phyloP scores from a whole-genome alignment of 2,797 vertebrate genomes.

The Podarcis lilfordi region DNA sequence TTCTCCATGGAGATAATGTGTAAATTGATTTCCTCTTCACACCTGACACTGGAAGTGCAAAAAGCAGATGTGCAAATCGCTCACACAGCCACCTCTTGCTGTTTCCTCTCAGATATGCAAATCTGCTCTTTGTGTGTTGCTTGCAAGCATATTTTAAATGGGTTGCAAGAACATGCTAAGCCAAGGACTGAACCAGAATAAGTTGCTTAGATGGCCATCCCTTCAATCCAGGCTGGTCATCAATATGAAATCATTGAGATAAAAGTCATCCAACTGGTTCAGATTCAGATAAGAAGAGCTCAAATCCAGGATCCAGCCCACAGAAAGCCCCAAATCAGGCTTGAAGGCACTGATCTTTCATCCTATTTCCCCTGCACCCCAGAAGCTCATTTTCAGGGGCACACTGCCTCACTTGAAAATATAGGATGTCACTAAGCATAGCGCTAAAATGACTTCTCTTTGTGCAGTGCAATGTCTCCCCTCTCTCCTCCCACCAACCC shows the following conservation, averaged over 20 bases:
- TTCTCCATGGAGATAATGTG: background rate
- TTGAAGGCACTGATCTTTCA: too few relatives aligned
- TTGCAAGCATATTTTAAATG: background rate
- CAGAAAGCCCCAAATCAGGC: background rate
- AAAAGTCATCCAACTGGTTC: background rate
- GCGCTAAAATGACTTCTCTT: too few relatives aligned
- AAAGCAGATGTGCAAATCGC: background rate
- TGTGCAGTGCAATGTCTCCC: too few relatives aligned
- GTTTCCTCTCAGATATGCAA: background rate
- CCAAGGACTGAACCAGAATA: background rate
- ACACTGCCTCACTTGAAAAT: too few relatives aligned
- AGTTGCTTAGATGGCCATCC: background rate
- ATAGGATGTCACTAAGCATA: too few relatives aligned
- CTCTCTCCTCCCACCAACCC: too few relatives aligned
- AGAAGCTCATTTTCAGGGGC: too few relatives aligned
- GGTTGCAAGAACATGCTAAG: background rate
- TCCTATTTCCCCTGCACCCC: too few relatives aligned
- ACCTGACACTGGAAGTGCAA: background rate
- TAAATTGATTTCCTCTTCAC: background rate
- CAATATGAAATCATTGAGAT: background rate
- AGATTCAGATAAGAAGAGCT: background rate
- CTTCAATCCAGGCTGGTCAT: background rate
- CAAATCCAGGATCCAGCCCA: background rate
- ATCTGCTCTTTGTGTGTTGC: background rate
- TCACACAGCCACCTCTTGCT: background rate